Conservation (phyloP, 2,113 vertebrate species). For the Bettongia penicillata region DNA sequence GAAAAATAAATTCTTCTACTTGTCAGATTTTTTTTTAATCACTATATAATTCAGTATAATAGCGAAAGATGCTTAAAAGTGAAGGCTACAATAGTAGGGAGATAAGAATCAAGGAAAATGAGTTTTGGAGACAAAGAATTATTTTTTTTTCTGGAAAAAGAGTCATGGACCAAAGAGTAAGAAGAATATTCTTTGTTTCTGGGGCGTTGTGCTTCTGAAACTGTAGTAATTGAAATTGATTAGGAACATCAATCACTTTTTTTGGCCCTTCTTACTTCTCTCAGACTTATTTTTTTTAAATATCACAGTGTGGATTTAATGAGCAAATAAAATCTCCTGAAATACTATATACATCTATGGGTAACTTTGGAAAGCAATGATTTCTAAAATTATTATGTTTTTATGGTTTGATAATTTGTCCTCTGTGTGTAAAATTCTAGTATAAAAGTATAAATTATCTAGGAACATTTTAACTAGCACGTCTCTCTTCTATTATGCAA, state of each 20-base stretch:
- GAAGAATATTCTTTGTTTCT: slow-evolving; percentile 75
- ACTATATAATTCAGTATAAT: slow-evolving; percentile 9
- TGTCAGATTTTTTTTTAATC: slow-evolving; percentile 1
- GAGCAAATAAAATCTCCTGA: slow-evolving; percentile 32
- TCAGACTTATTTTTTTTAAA: slow-evolving; percentile 32
- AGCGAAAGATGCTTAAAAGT: slow-evolving; percentile 50
- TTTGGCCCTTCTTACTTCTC: slow-evolving; percentile 11
- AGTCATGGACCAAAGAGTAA: slow-evolving; percentile 66
- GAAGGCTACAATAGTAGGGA: slow-evolving; percentile 15
- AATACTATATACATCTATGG: neutral
- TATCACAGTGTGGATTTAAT: slow-evolving; percentile 13
- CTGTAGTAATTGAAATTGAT: slow-evolving; percentile 51
- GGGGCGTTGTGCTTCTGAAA: slow-evolving; percentile 46
- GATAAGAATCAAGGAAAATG: slow-evolving; percentile 71
- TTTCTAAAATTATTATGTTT: neutral
- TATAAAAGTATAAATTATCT: neutral
- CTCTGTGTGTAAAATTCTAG: slow-evolving; percentile 25
- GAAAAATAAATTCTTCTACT: slow-evolving; percentile 14
- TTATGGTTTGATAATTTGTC: neutral
- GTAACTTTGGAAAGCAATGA: neutral
- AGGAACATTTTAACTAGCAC: neutral
- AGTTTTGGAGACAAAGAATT: slow-evolving; percentile 16
- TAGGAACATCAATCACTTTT: slow-evolving; percentile 50
- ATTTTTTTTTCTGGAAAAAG: slow-evolving; percentile 24
- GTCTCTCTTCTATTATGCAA: neutral